Base-by-base conservation (phyloP, 2,113 vertebrate species). In the Propithecus coquereli region DNA sequence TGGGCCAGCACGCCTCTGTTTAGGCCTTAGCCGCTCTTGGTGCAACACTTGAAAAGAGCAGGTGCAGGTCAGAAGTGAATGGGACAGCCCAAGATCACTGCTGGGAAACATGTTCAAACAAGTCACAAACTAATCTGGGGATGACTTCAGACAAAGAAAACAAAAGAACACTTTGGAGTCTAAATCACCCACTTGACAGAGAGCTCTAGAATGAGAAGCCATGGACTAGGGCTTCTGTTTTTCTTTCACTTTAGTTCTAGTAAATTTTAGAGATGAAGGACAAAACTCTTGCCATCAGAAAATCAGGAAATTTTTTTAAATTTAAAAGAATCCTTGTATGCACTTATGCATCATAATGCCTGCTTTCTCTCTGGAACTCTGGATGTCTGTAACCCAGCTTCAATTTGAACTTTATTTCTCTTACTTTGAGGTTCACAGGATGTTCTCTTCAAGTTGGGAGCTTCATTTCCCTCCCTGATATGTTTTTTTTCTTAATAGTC, bases 31-130 rank as follows among this genome's bases (percentile, higher is more conserved):
- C 87, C 87, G 66, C 68, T 96, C 91, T 95, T 76, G 81, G 87
- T 85, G 25, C 82, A 63, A 52, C 32, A 68, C 98, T 98, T 97
- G 93, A 98, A 98, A 98, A 95, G 92, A 96, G 85, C 66, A 92
- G 76, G 37, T 93, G 94, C 52, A 43, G 97, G 96, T 97, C 95
- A 95, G 77, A 97, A 97, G 96, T 97, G 77, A 95, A 59, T 94
- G 79, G 61, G 0, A 0, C 59, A 92, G 95, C 70, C 80, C 61
- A 20, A 50, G 2, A 47, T 92, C 93, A 76, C 94, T 97, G 84
- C 95, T 84, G 2, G 2, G 94, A 87, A 52, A 65, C 1, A 82
- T 79, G 97, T 87, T 74, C 59, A 40, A 25, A 11, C 52, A 27
- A 82, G 54, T 5, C 85, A 54, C 90, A 63, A 80, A 65, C 70